phyloP scores from a whole-genome alignment of 1,140 invertebrate species.

The Drosophila gunungcola region DNA sequence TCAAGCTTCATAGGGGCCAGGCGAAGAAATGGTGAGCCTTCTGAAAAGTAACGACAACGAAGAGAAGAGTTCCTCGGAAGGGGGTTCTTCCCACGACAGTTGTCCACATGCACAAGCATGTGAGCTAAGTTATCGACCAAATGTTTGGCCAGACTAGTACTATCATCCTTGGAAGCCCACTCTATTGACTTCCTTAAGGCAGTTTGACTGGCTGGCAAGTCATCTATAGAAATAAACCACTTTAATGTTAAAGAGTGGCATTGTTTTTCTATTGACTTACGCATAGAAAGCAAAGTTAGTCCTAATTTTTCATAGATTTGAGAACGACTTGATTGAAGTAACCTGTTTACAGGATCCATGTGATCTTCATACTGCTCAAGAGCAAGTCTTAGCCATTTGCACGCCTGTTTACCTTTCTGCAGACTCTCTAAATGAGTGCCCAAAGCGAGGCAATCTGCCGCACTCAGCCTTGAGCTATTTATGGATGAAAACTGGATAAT shows the following conservation, averaged over 20 bases:
- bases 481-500: not conserved
- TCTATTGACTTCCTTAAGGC: not conserved
- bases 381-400: slow-evolving; percentile 38
- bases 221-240: not conserved
- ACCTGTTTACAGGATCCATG: slow-evolving; percentile 19
- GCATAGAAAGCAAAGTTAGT: not conserved
- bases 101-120: slow-evolving; percentile 12
- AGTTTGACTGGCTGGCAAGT: not conserved
- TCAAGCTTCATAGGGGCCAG: slow-evolving; percentile 96
- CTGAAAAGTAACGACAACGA: slow-evolving; percentile 91
- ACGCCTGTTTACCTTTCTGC: not conserved
- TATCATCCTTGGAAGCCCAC: slow-evolving; percentile 1
- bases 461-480: slow-evolving; percentile 29
- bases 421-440: slow-evolving; percentile 11
- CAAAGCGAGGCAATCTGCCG: slow-evolving; percentile 44
- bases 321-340: slow-evolving; percentile 21
- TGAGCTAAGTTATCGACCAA: slow-evolving; percentile 7
- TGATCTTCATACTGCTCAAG: slow-evolving; percentile 26
- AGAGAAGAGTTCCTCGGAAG: slow-evolving; percentile 84
- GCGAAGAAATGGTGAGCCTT: slow-evolving; percentile 90
- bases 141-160: slow-evolving; percentile 1
- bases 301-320: slow-evolving; percentile 31
- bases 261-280: not conserved
- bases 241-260: not conserved
- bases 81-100: slow-evolving; percentile 20